These are phyloP conservation scores for Phataginus tricuspis DNA, from an alignment of 2,797 vertebrate genomes.

Conservation along the genomic window DNA sequence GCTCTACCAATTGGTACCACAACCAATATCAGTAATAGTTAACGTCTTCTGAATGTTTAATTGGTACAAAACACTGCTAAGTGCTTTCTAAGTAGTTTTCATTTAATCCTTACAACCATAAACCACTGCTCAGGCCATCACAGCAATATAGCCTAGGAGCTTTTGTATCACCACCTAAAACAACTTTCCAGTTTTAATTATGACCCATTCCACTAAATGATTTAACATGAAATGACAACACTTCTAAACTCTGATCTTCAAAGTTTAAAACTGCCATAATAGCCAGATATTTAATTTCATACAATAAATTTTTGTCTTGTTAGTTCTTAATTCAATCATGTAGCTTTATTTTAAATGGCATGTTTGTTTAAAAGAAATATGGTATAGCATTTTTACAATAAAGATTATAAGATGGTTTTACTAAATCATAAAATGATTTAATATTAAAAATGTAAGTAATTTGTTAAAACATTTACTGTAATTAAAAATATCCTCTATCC, in stretches of 20 bases:
- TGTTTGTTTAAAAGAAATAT: neutral
- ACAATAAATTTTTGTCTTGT: neutral
- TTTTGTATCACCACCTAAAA: neutral
- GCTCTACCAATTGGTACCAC: neutral
- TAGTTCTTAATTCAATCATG: neutral
- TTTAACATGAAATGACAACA: neutral
- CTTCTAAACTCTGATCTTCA: neutral
- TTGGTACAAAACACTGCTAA: neutral
- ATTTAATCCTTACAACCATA: conserved; percentile 27
- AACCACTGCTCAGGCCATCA: neutral
- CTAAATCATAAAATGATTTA: conserved; percentile 1
- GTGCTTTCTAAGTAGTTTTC: conserved; percentile 18
- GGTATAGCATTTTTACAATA: neutral
- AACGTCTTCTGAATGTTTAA: conserved; percentile 8
- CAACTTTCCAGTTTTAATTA: conserved; percentile 31
- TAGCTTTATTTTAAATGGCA: conserved; percentile 38
- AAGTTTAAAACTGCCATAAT: conserved; percentile 19
- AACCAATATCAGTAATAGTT: conserved; percentile 1
- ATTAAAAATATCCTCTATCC: neutral
- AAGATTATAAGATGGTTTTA: neutral
- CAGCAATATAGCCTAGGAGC: neutral
- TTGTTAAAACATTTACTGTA: neutral
- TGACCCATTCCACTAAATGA: neutral
- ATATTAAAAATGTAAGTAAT: neutral
- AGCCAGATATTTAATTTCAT: conserved; percentile 16